These are phyloP conservation scores for Ligdia adustata DNA, from an alignment of 2,888 invertebrate genomes.

Conservation along the genomic window DNA sequence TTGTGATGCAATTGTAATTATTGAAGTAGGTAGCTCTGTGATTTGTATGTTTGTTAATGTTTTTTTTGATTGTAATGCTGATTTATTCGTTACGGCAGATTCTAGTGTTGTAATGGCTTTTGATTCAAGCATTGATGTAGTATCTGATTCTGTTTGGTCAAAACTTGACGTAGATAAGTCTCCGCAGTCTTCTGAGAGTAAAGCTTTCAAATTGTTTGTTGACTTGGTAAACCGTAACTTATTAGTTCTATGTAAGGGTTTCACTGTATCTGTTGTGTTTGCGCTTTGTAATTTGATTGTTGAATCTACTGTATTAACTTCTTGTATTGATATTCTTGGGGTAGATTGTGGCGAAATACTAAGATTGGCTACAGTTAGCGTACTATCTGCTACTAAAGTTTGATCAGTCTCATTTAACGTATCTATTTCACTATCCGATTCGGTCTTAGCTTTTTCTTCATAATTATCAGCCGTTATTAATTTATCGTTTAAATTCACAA, in stretches of 20 bases:
- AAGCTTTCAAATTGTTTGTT: slow-evolving; percentile 28
- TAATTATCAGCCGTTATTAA: too few species aligned
- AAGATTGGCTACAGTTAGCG: background rate
- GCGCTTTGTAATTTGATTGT: too few species aligned
- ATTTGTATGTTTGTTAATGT: background rate
- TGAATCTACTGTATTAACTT: slow-evolving; percentile 1
- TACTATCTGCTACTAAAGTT: slow-evolving; percentile 1
- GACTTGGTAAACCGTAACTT: slow-evolving; percentile 31
- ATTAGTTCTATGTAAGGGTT: slow-evolving; percentile 14
- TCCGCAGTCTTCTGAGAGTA: slow-evolving; percentile 15
- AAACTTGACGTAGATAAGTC: too few species aligned
- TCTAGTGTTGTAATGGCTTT: too few species aligned
- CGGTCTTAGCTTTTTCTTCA: slow-evolving; percentile 1
- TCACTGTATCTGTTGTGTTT: slow-evolving; percentile 1
- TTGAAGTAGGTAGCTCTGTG: background rate
- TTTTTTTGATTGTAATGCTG: background rate
- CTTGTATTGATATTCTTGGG: slow-evolving; percentile 12
- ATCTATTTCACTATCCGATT: background rate
- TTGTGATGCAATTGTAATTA: slow-evolving; percentile 2
- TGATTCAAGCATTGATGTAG: background rate
- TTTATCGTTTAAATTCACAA: slow-evolving; percentile 73
- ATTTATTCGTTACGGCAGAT: too few species aligned
- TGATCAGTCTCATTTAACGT: slow-evolving; percentile 13
- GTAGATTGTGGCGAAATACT: background rate
- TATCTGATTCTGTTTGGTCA: background rate